Base-by-base conservation (phyloP, 2,113 vertebrate genomes). In the Ardeotis arabs region DNA sequence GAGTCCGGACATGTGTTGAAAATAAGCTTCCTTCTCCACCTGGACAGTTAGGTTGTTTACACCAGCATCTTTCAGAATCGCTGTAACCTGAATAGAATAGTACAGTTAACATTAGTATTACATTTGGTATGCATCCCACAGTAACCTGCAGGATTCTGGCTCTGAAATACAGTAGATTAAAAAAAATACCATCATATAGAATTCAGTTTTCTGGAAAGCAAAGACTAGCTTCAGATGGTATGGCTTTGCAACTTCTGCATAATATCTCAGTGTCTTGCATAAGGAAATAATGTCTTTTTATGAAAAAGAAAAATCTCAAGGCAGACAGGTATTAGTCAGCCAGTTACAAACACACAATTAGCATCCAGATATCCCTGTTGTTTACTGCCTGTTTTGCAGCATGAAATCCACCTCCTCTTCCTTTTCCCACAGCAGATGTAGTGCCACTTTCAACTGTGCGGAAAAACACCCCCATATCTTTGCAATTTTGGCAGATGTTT, bases 1-100 rank as follows among this genome's bases (percentile, higher is more conserved):
- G 25, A 99, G 99, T 78, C 99, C 99, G 0, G 99, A 99, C 99
- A 99, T 99, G 94, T 99, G 99, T 93, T 99, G 99, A 96, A 99
- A 99, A 96, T 99, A 99, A 8, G 99, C 99, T 82, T 99, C 99
- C 96, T 99, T 99, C 97, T 99, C 99, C 96, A 99, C 98, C 96
- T 99, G 99, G n/a, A 99, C 98, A 7, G 99, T 99, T 92, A 99
- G 97, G 67, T 99, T 99, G 84, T 99, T 99, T 84, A 99, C 98
- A 2, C 99, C 99, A 8, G 98, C 99, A 82, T 99, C 99, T 98
- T 99, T 99, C 93, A 99, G 96, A 93, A 99, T 96, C 18, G 98
- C 98, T 55, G 99, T 99, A 89, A 99, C 99, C 99, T 99, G 91
- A 35, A 39, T 7, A 78, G 10, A 63, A 90, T 9, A 63, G 24